Evolutionary conservation across 2,888 invertebrate species (phyloP), one percentile per base, ranked within the genome.

Genomic region (Mayetiola destructor): DNA sequence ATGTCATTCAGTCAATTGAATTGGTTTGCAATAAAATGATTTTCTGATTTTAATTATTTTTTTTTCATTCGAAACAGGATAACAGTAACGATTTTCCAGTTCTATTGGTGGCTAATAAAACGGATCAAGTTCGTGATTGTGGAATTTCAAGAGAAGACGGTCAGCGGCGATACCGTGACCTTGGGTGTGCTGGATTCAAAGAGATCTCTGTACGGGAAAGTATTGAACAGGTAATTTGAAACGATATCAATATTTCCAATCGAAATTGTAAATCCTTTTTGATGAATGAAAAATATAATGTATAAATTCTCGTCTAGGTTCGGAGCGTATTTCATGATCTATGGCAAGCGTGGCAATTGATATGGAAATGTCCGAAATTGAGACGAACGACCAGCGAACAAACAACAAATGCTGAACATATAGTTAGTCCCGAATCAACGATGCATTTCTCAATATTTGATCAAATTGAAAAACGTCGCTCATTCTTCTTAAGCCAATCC

Each of bases 161-260:
- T 1, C 81, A 81, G 66, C 76, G 80, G 9, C 75, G 86, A 48
- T 84, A 84, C 65, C 80, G 82, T 64, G 87, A 88, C 69, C 82
- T 88, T 59, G 84, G 85, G 59, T 88, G 88, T 66, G 82, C 84
- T 18, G 84, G 84, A 64, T 90, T 89, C 65, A 86, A 88, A 67
- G 89, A 89, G 73, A 86, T 90, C 60, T 89, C 88, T 0, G 88
- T 87, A 4, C 74, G 88, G 58, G 89, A 90, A 69, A 87, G 84
- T 66, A 81, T 85, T 56, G 88, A 89, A 60, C 85, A 87, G 77
- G 88, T 81, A 67, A 65, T 9, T 42, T 23, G n/a, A 36, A 37
- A 12, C 5, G 36, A 8, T 4, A 36, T n/a, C 12, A 12, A n/a
- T 9, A 8, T 36, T 36, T 14, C 14, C 12, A 12, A 14, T 36